Evolutionary conservation across 2,113 vertebrate species (phyloP), one percentile per base, ranked within the genome.

Genomic region (Callithrix jacchus): DNA sequence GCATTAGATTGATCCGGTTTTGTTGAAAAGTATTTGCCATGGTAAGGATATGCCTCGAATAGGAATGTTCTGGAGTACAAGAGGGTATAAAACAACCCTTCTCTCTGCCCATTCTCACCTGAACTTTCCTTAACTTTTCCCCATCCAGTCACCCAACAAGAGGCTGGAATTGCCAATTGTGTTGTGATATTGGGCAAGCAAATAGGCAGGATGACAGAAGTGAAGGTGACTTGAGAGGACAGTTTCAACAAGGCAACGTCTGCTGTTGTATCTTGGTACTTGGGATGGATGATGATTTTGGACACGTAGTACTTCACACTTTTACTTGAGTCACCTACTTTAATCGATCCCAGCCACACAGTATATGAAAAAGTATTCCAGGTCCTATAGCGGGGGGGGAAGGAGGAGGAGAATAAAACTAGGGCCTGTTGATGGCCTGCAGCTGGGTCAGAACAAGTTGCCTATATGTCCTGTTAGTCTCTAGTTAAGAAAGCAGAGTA

Each of bases 121-220:
- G 16, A 25, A 42, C 6, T 16, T 56, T 54, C 11, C 1, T 12
- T 18, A 45, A 27, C 2, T 47, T 52, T 18, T 64, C 94, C 94
- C 97, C 89, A 97, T 89, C 95, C 87, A 52, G 87, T 96, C 30
- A 90, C 94, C 95, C 97, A 98, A 47, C 96, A 98, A 64, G 74
- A 93, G 23, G 27, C 13, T 87, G 97, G 94, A 71, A 92, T 23
- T 56, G 14, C 64, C 42, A 87, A 0, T 23, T 25, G n/a, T 42
- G 92, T 70, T 92, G 88, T 84, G 20, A 32, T 30, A 32, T 0
- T 45, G 84, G 95, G 95, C 70, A 97, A 81, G 79, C 97, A 98
- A 91, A 96, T 95, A 74, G 90, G 97, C 42, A 64, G 27, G 81
- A 93, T 95, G 64, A 40, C 10, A 25, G 94, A 37, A 9, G 73